Base-by-base conservation (phyloP, 2,797 vertebrate genomes). In the Antennarius maculatus region DNA sequence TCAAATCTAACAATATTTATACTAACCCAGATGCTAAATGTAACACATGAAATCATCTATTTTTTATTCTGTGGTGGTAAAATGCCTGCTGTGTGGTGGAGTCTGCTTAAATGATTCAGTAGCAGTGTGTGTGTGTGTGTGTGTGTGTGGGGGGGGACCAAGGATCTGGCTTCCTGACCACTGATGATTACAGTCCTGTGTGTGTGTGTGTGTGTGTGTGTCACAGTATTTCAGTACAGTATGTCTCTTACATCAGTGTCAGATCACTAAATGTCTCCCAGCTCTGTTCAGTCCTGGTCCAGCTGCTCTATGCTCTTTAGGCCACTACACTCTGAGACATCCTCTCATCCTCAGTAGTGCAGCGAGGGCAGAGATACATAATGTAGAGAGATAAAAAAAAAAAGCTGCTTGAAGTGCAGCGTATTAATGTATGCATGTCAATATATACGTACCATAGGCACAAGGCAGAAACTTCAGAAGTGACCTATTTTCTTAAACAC, bases 21-120 rank as follows among this genome's bases (percentile, higher is more conserved):
- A 50, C 17, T 47, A 54, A 71, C 55, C 48, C 52, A 57, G 7
- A 60, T 29, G 31, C 15, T 7, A 48, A 67, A 42, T 65, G 68
- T 73, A 63, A 85, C 62, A 85, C 62, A 56, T 47, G n/a, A 84
- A 74, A 75, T 28, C 62, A 87, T 86, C 41, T 50, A 74, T 88
- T 84, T 85, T 85, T 85, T 29, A 88, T 80, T 28, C 28, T 27
- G 16, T 16, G 49, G 63, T 63, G 73, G 66, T 66, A 45, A 76
- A 89, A 84, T 69, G 76, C 66, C 83, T 77, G 51, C 76, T 83
- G 77, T 55, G 66, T n/a, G 50, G 59, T 59, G 39, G 28, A 52
- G 69, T 57, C 60, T 60, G 78, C 46, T 18, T 88, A 50, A 90
- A 86, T 85, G 62, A 89, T 90, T 90, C 66, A 90, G 73, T 14